These are phyloP conservation scores for Microplitis manilae DNA, from an alignment of 2,888 invertebrate genomes.

Conservation along the genomic window DNA sequence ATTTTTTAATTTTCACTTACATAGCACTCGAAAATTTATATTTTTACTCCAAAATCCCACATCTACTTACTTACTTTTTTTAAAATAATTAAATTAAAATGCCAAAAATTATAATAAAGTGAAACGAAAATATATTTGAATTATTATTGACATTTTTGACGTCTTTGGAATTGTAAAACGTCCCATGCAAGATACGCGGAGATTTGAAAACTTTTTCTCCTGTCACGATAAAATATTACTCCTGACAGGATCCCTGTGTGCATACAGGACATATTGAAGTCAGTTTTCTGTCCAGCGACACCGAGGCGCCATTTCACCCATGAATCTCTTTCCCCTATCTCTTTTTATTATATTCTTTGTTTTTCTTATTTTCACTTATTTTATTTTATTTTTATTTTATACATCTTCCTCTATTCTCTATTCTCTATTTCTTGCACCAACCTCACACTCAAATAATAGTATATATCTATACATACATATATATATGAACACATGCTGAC, in stretches of 20 bases:
- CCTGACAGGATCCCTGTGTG: conserved; percentile 21
- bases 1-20: no score
- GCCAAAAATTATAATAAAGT: conserved; percentile 7
- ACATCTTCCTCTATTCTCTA: not conserved
- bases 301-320: conserved; percentile 51
- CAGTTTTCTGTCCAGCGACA: conserved; percentile 44
- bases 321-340: conserved; percentile 48
- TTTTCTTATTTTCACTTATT: conserved; percentile 1
- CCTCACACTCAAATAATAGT: no score
- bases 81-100: no score
- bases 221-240: conserved; percentile 30
- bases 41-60: no score
- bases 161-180: not conserved
- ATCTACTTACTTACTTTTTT: no score
- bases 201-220: conserved; percentile 32
- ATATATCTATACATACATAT: no score
- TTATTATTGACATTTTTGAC: not conserved
- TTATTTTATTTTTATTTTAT: not conserved
- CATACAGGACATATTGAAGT: conserved; percentile 42
- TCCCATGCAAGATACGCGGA: not conserved
- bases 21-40: no score
- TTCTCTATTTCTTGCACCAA: no score
- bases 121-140: not conserved
- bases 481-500: not conserved
- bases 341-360: not conserved